Evolutionary conservation across 2,113 vertebrate species (phyloP).

Genomic region (Hiodon tergisus): DNA sequence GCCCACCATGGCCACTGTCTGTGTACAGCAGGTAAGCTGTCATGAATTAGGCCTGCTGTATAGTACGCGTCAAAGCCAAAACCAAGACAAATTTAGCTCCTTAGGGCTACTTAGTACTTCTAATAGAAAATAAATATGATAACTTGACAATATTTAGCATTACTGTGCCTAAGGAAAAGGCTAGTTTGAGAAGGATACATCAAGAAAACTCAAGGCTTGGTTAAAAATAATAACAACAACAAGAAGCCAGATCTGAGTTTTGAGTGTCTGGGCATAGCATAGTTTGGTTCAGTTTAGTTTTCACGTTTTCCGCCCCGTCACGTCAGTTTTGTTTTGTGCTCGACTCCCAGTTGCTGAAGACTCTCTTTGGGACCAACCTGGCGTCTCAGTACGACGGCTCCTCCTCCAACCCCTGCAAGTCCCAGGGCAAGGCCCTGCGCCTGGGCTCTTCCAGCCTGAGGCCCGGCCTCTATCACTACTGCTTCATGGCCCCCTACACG

Average conservation of each 20-base stretch:
- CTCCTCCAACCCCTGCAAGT: constrained; percentile 75
- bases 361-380: constrained; percentile 93
- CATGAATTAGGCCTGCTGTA: not conserved
- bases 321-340: not conserved
- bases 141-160: too few species aligned
- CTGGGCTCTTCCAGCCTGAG: constrained; percentile 85
- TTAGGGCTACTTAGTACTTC: too few species aligned
- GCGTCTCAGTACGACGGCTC: constrained; percentile 85
- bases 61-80: not conserved
- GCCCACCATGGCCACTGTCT: constrained; percentile 89
- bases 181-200: too few species aligned
- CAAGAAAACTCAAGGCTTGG: too few species aligned
- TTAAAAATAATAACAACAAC: too few species aligned
- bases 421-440: constrained; percentile 83
- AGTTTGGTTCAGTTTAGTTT: constrained; percentile 22
- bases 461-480: constrained; percentile 93
- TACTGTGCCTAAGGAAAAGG: too few species aligned
- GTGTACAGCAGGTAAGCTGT: constrained; percentile 86
- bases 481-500: constrained; percentile 93
- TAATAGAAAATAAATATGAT: too few species aligned
- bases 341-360: constrained; percentile 77
- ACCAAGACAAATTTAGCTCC: too few species aligned
- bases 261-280: constrained; percentile 33
- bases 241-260: not conserved
- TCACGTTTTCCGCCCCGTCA: not conserved